phyloP scores from a whole-genome alignment of 2,797 vertebrate genomes.

The Poeciliopsis gracilis region DNA sequence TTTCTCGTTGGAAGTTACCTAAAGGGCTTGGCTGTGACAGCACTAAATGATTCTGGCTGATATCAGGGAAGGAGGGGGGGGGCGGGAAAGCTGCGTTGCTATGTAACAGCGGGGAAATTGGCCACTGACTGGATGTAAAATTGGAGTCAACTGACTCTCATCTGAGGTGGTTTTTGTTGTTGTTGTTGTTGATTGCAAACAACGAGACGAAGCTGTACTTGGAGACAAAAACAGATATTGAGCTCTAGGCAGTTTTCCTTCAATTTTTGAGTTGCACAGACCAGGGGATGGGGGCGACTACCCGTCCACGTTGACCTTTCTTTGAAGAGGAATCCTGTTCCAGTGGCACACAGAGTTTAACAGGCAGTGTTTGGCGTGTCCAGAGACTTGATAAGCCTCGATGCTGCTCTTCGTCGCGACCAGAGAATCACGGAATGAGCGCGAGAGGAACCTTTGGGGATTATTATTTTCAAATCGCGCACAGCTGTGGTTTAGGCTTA shows the following conservation, averaged over 20 bases:
- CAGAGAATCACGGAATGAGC: conserved; percentile 63
- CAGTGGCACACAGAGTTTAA: conserved; percentile 26
- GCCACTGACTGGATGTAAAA: conserved; percentile 32
- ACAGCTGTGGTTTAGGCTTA: conserved; percentile 73
- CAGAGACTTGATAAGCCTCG: conserved; percentile 65
- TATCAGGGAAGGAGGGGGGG: background rate
- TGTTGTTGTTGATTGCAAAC: background rate
- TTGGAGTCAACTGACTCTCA: conserved; percentile 28
- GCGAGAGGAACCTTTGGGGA: conserved; percentile 69
- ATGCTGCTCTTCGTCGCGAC: conserved; percentile 53
- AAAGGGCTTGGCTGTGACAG: conserved; percentile 51
- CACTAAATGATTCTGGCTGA: conserved; percentile 37
- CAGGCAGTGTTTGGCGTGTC: conserved; percentile 61
- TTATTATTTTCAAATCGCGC: conserved; percentile 74
- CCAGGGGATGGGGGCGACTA: conserved; percentile 51
- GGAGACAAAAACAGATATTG: background rate
- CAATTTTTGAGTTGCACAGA: background rate
- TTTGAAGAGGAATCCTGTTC: conserved; percentile 59
- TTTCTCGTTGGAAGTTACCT: conserved; percentile 52
- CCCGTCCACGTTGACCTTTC: conserved; percentile 62
- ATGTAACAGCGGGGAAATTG: background rate
- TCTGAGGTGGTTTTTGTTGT: background rate
- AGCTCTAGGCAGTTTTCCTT: background rate
- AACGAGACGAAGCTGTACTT: background rate
- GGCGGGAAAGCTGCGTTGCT: background rate